phyloP scores from a whole-genome alignment of 2,113 vertebrate genomes.

The Lasiurus borealis region DNA sequence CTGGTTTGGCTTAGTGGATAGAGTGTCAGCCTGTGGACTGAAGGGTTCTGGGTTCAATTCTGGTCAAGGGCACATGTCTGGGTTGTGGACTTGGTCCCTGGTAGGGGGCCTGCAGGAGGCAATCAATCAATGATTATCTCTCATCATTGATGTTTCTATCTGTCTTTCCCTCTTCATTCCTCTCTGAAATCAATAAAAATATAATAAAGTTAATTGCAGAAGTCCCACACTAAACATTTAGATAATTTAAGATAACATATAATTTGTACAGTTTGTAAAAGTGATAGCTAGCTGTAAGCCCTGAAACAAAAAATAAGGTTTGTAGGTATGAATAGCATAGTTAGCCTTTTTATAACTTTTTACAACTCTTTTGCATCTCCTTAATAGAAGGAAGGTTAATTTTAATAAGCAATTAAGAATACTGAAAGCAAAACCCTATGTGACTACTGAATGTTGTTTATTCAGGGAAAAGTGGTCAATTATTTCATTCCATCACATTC shows the following conservation, averaged over 20 bases:
- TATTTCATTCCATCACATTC: constrained; percentile 95
- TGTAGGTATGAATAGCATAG: background rate
- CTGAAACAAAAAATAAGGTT: constrained; percentile 36
- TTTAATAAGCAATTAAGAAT: constrained; percentile 50
- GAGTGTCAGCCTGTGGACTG: no score
- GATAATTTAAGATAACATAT: constrained; percentile 26
- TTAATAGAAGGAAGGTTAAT: constrained; percentile 49
- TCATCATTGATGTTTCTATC: no score
- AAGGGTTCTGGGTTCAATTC: no score
- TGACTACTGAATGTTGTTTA: constrained; percentile 76
- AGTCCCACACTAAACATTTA: background rate
- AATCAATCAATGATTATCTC: no score
- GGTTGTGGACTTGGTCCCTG: no score
- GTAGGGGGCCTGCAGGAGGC: no score
- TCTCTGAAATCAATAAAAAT: no score
- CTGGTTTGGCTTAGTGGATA: background rate
- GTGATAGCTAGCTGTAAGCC: background rate
- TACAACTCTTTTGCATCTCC: constrained; percentile 45
- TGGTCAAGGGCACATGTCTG: no score
- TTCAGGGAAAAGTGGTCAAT: constrained; percentile 94
- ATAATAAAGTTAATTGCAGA: background rate
- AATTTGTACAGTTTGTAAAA: background rate
- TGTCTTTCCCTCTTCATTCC: no score
- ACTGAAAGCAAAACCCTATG: constrained; percentile 56
- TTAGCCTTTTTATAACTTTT: constrained; percentile 17